Evolutionary conservation across 2,888 invertebrate genomes (phyloP).

Genomic region (Nomada fabriciana): DNA sequence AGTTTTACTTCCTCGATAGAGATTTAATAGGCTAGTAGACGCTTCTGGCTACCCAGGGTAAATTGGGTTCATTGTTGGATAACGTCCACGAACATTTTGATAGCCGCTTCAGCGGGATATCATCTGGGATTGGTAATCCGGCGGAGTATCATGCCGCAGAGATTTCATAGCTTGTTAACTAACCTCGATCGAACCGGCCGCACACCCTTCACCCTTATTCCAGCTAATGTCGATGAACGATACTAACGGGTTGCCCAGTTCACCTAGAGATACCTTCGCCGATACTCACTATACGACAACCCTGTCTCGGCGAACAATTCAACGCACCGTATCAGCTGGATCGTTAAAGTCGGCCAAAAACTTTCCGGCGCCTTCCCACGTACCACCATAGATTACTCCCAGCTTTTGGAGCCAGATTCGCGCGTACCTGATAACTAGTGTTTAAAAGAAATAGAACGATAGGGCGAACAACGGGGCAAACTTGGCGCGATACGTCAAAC

Average conservation of each 20-base stretch:
- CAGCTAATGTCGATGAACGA: constrained; percentile 33
- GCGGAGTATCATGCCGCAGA: constrained; percentile 27
- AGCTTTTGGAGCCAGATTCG: background rate
- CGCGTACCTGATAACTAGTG: background rate
- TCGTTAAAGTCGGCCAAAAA: no score
- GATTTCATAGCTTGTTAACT: constrained; percentile 43
- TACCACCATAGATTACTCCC: background rate
- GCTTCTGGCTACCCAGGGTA: background rate
- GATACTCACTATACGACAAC: background rate
- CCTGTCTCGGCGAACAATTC: no score
- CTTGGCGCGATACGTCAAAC: constrained; percentile 13
- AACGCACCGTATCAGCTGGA: no score
- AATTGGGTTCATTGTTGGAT: background rate
- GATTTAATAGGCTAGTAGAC: background rate
- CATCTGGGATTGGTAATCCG: constrained; percentile 32
- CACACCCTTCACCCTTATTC: constrained; percentile 19
- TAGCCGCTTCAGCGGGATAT: constrained; percentile 15
- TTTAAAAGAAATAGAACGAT: background rate
- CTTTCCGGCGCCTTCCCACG: no score
- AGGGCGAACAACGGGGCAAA: background rate
- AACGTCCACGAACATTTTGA: background rate
- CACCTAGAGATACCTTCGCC: background rate
- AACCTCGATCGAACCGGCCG: constrained; percentile 9
- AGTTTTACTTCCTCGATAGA: background rate
- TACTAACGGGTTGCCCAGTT: constrained; percentile 38